Conservation (phyloP, 2,113 vertebrate species). For the Micronycteris hirsuta region DNA sequence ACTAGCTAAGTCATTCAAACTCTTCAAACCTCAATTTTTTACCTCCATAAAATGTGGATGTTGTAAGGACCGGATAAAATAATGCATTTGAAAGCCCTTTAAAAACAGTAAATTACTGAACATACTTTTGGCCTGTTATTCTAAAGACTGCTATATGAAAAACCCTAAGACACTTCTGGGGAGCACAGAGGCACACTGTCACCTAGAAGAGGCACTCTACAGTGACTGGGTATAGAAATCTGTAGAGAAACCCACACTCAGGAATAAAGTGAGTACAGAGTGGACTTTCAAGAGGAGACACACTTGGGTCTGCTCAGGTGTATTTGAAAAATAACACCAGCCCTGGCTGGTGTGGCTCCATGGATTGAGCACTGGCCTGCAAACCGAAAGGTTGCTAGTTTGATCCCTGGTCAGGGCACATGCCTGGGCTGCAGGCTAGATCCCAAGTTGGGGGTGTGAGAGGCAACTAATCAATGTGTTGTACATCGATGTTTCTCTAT, state of each 20-base stretch:
- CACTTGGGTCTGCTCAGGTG: neutral
- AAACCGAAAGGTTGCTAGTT: no score
- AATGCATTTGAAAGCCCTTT: neutral
- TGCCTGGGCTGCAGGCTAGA: no score
- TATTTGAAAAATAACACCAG: neutral
- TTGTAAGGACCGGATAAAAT: neutral
- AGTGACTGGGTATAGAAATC: neutral
- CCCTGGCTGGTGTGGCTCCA: no score
- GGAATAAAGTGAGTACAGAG: neutral
- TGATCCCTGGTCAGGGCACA: no score
- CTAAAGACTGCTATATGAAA: neutral
- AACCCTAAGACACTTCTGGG: neutral
- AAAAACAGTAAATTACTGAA: constrained; percentile 22
- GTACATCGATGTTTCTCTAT: no score
- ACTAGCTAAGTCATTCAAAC: neutral
- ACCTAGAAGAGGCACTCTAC: neutral
- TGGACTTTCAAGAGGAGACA: neutral
- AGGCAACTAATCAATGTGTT: no score
- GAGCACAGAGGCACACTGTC: neutral
- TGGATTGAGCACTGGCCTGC: no score
- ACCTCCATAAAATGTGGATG: neutral
- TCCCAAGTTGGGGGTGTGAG: no score
- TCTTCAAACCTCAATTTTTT: neutral
- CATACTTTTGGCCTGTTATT: neutral
- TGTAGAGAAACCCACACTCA: neutral